Percentiles rank a stretch among this genome's conserved stretches.
Conservation (phyloP, 2,113 vertebrate genomes). For the Collichthys lucidus region DNA sequence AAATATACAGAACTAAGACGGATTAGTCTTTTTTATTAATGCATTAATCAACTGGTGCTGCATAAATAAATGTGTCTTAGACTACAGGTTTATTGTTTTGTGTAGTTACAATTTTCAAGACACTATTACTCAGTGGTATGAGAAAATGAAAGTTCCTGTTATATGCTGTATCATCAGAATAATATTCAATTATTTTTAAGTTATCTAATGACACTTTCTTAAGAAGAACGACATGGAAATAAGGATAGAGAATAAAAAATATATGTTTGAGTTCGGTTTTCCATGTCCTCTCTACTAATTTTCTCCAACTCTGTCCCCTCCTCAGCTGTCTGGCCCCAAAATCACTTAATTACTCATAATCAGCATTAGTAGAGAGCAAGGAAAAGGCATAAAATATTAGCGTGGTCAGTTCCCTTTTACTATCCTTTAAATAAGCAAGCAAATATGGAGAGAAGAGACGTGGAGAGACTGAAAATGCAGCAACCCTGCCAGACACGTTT, state of each 20-base stretch:
- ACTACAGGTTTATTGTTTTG: neutral
- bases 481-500: conserved; percentile 59
- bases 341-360: conserved; percentile 13
- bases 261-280: neutral
- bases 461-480: conserved; percentile 47
- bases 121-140: neutral
- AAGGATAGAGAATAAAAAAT: neutral
- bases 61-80: neutral
- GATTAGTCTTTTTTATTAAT: neutral
- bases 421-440: conserved; percentile 57
- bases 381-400: conserved; percentile 68
- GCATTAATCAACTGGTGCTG: too few species aligned
- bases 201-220: too few species aligned
- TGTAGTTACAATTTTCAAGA: neutral
- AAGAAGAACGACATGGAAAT: neutral
- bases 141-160: neutral
- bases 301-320: neutral
- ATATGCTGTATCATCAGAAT: neutral
- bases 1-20: neutral
- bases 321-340: conserved; percentile 1
- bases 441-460: conserved; percentile 57
- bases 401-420: conserved; percentile 53
- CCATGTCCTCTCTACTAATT: neutral
- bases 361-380: conserved; percentile 12
- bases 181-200: neutral